Conservation (phyloP, 2,113 vertebrate species). For the Mustelus asterias region DNA sequence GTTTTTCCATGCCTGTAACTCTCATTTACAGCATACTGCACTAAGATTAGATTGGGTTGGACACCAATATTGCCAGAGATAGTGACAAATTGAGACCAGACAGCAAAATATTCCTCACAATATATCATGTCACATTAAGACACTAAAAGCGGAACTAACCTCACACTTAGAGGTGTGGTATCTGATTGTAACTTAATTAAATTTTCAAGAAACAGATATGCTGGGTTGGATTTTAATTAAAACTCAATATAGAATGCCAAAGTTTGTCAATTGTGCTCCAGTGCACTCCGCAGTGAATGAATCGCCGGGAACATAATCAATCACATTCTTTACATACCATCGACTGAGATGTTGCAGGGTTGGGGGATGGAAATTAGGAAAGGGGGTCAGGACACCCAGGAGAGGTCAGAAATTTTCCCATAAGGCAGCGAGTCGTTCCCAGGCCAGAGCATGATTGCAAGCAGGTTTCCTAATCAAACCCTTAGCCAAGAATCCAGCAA, state of each 20-base stretch:
- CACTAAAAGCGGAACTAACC: neutral
- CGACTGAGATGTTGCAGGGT: neutral
- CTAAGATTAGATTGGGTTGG: neutral
- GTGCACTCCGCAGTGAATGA: neutral
- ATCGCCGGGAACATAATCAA: neutral
- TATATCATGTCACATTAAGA: neutral
- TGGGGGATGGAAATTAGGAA: neutral
- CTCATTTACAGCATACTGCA: neutral
- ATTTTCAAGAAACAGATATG: neutral
- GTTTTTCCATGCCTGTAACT: neutral
- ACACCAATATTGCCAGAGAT: neutral
- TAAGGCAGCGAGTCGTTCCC: neutral
- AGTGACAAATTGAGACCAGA: neutral
- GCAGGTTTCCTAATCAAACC: neutral
- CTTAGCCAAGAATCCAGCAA: neutral
- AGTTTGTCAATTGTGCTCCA: neutral
- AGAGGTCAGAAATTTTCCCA: neutral
- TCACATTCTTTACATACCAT: neutral
- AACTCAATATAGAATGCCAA: neutral
- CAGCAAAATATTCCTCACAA: neutral
- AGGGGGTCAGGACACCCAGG: neutral
- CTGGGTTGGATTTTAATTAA: neutral
- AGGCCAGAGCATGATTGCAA: neutral
- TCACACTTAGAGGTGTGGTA: neutral
- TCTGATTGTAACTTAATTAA: neutral